These are phyloP conservation scores for Hypomesus transpacificus DNA, from an alignment of 2,113 vertebrate genomes.

Conservation along the genomic window DNA sequence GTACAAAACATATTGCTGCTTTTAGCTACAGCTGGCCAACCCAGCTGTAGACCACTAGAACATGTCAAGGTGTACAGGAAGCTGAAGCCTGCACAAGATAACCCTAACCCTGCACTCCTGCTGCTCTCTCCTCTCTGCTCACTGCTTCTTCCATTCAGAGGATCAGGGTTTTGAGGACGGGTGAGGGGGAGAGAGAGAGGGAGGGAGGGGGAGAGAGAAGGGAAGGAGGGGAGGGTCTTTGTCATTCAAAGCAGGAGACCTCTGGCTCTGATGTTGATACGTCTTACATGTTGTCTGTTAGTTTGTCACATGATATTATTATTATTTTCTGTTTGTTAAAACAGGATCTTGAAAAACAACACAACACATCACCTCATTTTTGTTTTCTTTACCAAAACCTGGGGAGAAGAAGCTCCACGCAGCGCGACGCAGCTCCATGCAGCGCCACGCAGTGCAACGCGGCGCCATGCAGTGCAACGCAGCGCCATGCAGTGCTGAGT, in stretches of 20 bases:
- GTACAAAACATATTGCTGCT: conserved; percentile 65
- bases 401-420: conserved; percentile 68
- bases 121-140: conserved; percentile 35
- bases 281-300: conserved; percentile 55
- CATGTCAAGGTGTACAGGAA: conserved; percentile 48
- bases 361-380: conserved; percentile 85
- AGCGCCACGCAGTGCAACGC: too few relatives aligned
- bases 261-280: conserved; percentile 58
- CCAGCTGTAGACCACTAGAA: conserved; percentile 72
- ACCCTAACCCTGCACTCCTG: conserved; percentile 32
- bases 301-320: conserved; percentile 68
- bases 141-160: conserved; percentile 71
- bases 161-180: conserved; percentile 60
- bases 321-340: conserved; percentile 82
- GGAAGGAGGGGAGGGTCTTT: conserved; percentile 42
- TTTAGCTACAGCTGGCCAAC: conserved; percentile 63
- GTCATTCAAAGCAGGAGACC: conserved; percentile 69
- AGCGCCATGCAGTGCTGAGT: too few relatives aligned
- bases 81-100: conserved; percentile 58
- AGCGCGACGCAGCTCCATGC: neutral
- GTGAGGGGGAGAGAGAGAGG: too few relatives aligned
- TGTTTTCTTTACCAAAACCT: conserved; percentile 75
- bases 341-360: conserved; percentile 79
- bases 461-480: too few relatives aligned
- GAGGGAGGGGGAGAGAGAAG: too few relatives aligned